phyloP scores from a whole-genome alignment of 2,113 vertebrate species.

The Clupea harengus region DNA sequence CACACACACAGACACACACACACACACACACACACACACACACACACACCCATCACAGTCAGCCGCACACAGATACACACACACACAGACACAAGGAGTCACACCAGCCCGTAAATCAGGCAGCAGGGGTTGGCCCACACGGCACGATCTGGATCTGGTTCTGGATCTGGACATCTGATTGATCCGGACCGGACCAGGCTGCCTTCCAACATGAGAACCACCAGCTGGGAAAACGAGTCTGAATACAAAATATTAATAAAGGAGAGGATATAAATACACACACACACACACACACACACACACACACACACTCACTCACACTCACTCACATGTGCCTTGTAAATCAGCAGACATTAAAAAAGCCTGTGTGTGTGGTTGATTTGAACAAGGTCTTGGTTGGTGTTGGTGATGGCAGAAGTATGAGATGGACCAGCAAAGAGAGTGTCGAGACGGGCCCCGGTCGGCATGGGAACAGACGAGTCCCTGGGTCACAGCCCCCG shows the following conservation, averaged over 20 bases:
- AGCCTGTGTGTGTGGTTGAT: neutral
- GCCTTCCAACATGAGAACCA: too few relatives aligned
- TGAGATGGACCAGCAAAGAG: too few relatives aligned
- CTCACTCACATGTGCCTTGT: neutral
- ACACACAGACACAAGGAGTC: neutral
- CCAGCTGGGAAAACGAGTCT: too few relatives aligned
- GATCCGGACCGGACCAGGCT: too few relatives aligned
- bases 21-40: too few relatives aligned
- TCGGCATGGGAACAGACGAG: neutral
- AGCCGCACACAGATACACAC: neutral
- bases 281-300: neutral
- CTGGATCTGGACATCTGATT: too few relatives aligned
- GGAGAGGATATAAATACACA: neutral
- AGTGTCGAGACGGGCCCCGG: neutral
- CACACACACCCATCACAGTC: too few relatives aligned
- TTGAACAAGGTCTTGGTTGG: neutral
- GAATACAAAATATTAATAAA: too few relatives aligned
- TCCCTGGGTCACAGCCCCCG: neutral
- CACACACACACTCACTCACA: neutral
- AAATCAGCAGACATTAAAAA: neutral
- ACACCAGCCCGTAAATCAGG: too few relatives aligned
- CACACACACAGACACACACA: neutral
- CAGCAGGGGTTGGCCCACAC: too few relatives aligned
- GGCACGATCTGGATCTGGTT: too few relatives aligned
- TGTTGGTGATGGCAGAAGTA: too few relatives aligned